Base-by-base conservation (phyloP, 2,888 invertebrate genomes). In the Apamea crenata region DNA sequence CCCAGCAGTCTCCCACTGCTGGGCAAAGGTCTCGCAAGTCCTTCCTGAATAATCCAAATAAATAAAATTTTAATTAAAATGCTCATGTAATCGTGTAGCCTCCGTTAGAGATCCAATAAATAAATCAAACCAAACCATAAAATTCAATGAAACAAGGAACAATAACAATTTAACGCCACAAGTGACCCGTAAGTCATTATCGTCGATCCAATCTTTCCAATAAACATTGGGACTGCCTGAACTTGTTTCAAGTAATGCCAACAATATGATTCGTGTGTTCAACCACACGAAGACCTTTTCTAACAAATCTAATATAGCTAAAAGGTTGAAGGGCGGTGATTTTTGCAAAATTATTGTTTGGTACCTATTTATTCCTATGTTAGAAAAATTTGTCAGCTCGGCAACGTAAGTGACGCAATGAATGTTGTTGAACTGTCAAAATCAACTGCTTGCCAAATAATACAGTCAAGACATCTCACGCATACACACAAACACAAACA, bases 91-190 rank as follows among this genome's bases (percentile, higher is more conserved):
- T 25, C 25, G 25, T 56, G 21, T 53, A 53, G 25, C 53, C 10
- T 56, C 56, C 56, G 25, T 56, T 56, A 12, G 12, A 56, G 56
- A 25, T 25, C 56, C 56, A 56, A 25, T 56, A n/a, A 56, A 56
- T 56, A n/a, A 25, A n/a, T 56, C 25, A 56, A 56, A 56, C 25
- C 25, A 25, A 56, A 56, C 12, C 12, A 8, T 25, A 56, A 56
- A 56, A 12, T n/a, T 56, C 29, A 47, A 10, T 70, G 6, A 25
- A 63, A 63, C 16, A 25, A 61, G 21, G 4, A 53, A 68, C 85
- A 79, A 79, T 80, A 84, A 85, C 81, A 80, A 86, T 82, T 67
- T 53, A 70, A 56, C 40, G 18, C 32, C 36, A 50, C 86, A 63
- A 75, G 5, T 71, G 77, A 83, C 21, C 47, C 67, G 18, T 83